Base-by-base conservation (phyloP, 30 jellyfish, hydroid and myxozoan species). In the Pseudorhiza aurosa region DNA sequence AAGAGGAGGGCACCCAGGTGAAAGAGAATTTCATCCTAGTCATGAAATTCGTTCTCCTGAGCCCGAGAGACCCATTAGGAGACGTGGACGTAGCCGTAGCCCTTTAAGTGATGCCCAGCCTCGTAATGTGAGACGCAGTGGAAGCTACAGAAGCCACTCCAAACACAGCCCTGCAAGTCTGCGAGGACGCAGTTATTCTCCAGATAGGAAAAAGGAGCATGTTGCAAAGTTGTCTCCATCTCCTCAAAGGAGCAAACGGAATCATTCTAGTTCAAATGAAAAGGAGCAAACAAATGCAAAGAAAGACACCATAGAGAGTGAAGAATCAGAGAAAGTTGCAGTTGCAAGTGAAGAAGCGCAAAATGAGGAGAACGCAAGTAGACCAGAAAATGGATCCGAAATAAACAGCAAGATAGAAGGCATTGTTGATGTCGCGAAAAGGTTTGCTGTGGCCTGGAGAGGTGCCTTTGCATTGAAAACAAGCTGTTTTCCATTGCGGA, bases 381-480 rank as follows among this genome's bases (percentile, higher is more conserved):
- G 82, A 33, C 78, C 81, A 40, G 90, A 65, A 21, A 72, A 89
- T 62, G 95, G 85, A 49, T 72, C 89, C 14, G 88, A 89, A 5
- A 55, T 17, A 17, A 51, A 45, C 33, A 69, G 28, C 59, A 74
- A 65, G 46, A 44, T 68, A 26, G 99, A 93, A 74, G 81, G 91
- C 62, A 57, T 93, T 27, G 90, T 70, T 18, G 99, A 86, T 85
- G 97, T 93, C 43, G 90, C 99, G 1, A 93, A 93, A 50, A 77
- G 99, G 35, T 93, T 93, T 81, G 97, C 88, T 19, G 99, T 93
- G 39, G 99, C 97, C 1, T 93, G 99, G 99, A 74, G 97, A 72
- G 99, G 99, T n/a, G 96, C 97, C 8, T 82, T 93, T 86, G 99
- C 97, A 33, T 65, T 93, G 25, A 85, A 85, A 68, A 93, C 87